phyloP scores from a whole-genome alignment of 1,140 invertebrate genomes.

The Ceratitis capitata region DNA sequence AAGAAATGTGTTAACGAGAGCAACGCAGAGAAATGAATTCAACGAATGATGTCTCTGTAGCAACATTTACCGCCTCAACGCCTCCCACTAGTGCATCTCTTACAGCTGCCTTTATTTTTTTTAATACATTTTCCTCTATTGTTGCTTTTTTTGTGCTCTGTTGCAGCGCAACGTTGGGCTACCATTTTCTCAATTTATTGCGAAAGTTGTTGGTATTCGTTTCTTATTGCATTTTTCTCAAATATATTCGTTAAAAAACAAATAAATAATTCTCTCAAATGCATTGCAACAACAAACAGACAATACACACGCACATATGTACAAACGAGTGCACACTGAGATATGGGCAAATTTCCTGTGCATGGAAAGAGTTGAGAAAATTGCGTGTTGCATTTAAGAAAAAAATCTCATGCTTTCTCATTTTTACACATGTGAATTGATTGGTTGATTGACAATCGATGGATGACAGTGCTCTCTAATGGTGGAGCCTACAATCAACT shows the following conservation, averaged over 20 bases:
- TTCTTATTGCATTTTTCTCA: not conserved
- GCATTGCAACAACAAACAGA: not conserved
- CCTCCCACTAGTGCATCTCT: not conserved
- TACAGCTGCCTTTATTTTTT: not conserved
- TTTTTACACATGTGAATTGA: conserved; percentile 49
- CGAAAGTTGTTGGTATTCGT: not conserved
- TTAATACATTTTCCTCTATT: not conserved
- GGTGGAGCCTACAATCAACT: not conserved
- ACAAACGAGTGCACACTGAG: no score
- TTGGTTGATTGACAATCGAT: conserved; percentile 56
- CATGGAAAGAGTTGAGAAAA: not conserved
- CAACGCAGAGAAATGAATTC: not conserved
- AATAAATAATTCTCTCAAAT: not conserved
- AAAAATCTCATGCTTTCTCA: conserved; percentile 47
- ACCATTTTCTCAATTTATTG: not conserved
- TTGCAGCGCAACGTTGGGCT: not conserved
- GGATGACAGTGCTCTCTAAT: conserved; percentile 42
- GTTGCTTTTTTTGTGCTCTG: not conserved
- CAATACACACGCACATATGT: not conserved
- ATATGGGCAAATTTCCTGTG: not conserved
- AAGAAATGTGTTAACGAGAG: not conserved
- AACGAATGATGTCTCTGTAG: not conserved
- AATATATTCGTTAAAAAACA: not conserved
- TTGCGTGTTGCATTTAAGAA: not conserved
- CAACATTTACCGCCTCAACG: not conserved